A percentile compares a stretch with the other conserved stretches of the same genome.
These are phyloP conservation scores for Cydia fagiglandana DNA, from an alignment of 1,140 invertebrate species.

Conservation along the genomic window DNA sequence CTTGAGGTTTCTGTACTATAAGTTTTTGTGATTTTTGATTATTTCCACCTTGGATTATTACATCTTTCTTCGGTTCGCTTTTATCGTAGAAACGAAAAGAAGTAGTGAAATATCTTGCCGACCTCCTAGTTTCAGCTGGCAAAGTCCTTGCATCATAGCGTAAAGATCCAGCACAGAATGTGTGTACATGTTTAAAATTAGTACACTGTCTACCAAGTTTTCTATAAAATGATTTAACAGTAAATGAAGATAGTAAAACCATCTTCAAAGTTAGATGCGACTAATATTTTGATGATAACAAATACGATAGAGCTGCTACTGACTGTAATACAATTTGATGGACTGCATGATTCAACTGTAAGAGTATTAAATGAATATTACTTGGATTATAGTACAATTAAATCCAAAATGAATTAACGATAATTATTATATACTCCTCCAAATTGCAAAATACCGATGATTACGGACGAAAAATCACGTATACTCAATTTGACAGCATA, in stretches of 20 bases:
- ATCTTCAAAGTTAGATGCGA: slow-evolving; percentile 36
- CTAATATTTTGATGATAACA: neutral
- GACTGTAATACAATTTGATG: neutral
- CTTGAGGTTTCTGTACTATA: slow-evolving; percentile 51
- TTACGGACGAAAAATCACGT: slow-evolving; percentile 1
- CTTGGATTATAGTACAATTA: neutral
- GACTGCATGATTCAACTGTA: neutral
- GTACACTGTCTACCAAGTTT: slow-evolving; percentile 57
- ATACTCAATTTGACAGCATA: neutral
- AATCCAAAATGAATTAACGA: neutral
- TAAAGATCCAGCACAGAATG: slow-evolving; percentile 44
- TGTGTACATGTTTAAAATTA: slow-evolving; percentile 50
- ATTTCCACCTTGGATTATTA: slow-evolving; percentile 38
- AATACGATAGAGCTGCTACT: neutral
- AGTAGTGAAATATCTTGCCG: slow-evolving; percentile 51
- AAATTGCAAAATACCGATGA: slow-evolving; percentile 7
- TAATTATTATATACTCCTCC: neutral
- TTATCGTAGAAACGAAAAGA: slow-evolving; percentile 57
- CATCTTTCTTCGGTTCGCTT: slow-evolving; percentile 48
- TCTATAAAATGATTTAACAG: slow-evolving; percentile 60
- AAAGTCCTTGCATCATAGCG: slow-evolving; percentile 34
- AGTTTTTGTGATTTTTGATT: slow-evolving; percentile 43
- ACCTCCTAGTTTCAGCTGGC: slow-evolving; percentile 28
- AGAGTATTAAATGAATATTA: neutral
- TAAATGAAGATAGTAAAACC: slow-evolving; percentile 61